These are phyloP conservation scores for Procambarus virginalis DNA, from an alignment of 1,140 invertebrate genomes.

Conservation along the genomic window DNA sequence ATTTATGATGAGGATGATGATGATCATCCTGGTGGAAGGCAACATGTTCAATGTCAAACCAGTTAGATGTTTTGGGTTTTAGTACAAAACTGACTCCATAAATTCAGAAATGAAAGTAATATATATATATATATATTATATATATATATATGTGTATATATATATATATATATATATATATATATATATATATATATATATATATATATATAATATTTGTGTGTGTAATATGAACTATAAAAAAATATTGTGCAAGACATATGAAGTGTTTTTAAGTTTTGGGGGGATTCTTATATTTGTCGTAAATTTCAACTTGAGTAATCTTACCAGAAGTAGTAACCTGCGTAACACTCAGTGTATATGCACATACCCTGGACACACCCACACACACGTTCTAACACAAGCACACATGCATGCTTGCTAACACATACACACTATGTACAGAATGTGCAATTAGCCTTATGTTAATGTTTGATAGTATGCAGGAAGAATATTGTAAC, in stretches of 20 bases:
- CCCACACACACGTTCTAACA: no score
- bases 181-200: no score
- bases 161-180: no score
- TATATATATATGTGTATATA: no score
- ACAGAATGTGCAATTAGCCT: not conserved
- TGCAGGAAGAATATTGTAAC: not conserved
- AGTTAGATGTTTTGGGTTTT: constrained; percentile 78
- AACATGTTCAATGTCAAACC: constrained; percentile 89
- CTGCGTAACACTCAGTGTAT: not conserved
- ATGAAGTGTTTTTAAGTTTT: not conserved
- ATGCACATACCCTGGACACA: not conserved
- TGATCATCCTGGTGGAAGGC: constrained; percentile 81
- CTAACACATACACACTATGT: no score
- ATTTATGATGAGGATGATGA: constrained; percentile 84
- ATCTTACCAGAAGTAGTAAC: not conserved
- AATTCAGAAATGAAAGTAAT: not conserved
- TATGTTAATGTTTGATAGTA: not conserved
- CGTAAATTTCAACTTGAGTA: not conserved
- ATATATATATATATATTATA: not conserved
- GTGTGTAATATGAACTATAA: not conserved
- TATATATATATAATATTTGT: no score
- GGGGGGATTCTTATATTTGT: not conserved
- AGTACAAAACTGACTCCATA: not conserved
- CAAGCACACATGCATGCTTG: no score
- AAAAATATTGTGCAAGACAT: not conserved